These are phyloP conservation scores for Eufriesea mexicana DNA, from an alignment of 1,140 invertebrate species.

Conservation along the genomic window DNA sequence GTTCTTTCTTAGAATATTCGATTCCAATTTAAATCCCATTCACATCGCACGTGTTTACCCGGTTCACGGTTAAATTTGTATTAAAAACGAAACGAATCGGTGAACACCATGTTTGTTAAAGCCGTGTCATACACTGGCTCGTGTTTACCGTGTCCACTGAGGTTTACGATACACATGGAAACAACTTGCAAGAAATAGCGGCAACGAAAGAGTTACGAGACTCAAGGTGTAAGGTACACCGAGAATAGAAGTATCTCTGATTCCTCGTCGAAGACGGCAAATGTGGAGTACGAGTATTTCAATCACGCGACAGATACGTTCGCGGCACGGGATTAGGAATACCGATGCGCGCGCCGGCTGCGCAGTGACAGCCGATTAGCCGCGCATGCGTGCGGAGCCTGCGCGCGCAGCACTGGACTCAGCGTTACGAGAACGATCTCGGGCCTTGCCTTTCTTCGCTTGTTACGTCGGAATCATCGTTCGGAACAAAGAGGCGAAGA, in stretches of 20 bases:
- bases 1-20: slow-evolving; percentile 13
- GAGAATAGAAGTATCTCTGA: not conserved
- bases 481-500: slow-evolving; percentile 21
- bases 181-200: slow-evolving; percentile 43
- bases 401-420: too few relatives aligned
- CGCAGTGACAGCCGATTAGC: not conserved
- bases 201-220: slow-evolving; percentile 26
- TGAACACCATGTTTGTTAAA: slow-evolving; percentile 65
- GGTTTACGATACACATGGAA: slow-evolving; percentile 59
- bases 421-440: not conserved
- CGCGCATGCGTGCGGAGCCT: not conserved
- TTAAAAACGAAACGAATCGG: slow-evolving; percentile 42
- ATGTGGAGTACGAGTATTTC: not conserved
- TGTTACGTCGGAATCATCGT: not conserved
- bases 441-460: not conserved
- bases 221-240: slow-evolving; percentile 39
- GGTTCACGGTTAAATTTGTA: slow-evolving; percentile 15
- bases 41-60: slow-evolving; percentile 14
- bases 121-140: slow-evolving; percentile 24
- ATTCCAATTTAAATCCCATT: slow-evolving; percentile 1
- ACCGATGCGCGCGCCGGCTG: not conserved
- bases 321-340: too few relatives aligned
- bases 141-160: slow-evolving; percentile 42
- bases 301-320: not conserved
- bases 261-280: not conserved